Evolutionary conservation across 2,888 invertebrate species (phyloP).

Genomic region (Carpatolechia fugitivella): DNA sequence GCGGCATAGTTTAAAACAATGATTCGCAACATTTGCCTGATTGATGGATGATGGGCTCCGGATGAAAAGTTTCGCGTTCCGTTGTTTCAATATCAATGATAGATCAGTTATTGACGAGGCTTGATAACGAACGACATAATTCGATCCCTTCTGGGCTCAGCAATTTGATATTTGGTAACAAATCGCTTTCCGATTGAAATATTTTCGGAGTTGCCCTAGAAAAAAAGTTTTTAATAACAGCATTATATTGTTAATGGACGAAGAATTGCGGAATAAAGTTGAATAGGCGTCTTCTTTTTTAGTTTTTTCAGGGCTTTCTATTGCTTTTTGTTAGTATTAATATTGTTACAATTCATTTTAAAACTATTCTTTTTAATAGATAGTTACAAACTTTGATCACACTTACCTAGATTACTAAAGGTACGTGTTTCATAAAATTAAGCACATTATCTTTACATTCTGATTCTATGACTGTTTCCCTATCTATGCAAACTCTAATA

Average conservation of each 20-base stretch:
- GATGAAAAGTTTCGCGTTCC: conserved; percentile 21
- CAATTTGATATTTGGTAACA: conserved; percentile 1
- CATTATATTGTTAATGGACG: not conserved
- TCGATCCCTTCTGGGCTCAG: conserved; percentile 7
- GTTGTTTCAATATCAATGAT: conserved; percentile 18
- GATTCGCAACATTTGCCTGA: conserved; percentile 42
- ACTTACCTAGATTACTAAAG: too few species aligned
- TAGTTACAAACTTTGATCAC: too few species aligned
- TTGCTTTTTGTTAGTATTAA: too few species aligned
- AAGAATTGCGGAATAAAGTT: not conserved
- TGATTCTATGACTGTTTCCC: too few species aligned
- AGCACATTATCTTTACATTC: too few species aligned
- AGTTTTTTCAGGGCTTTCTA: too few species aligned
- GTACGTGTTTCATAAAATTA: too few species aligned
- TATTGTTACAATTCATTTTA: too few species aligned
- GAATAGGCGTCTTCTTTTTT: not conserved
- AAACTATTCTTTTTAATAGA: too few species aligned
- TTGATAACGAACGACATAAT: conserved; percentile 4
- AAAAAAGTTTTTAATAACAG: not conserved
- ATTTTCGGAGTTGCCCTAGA: not conserved
- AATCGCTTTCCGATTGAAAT: conserved; percentile 1
- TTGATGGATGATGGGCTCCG: conserved; percentile 39
- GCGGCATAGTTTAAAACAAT: conserved; percentile 43
- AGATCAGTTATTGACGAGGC: conserved; percentile 16
- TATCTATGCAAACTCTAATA: too few species aligned